Evolutionary conservation across 2,888 invertebrate species (phyloP).

Genomic region (Cataglyphis albicans): DNA sequence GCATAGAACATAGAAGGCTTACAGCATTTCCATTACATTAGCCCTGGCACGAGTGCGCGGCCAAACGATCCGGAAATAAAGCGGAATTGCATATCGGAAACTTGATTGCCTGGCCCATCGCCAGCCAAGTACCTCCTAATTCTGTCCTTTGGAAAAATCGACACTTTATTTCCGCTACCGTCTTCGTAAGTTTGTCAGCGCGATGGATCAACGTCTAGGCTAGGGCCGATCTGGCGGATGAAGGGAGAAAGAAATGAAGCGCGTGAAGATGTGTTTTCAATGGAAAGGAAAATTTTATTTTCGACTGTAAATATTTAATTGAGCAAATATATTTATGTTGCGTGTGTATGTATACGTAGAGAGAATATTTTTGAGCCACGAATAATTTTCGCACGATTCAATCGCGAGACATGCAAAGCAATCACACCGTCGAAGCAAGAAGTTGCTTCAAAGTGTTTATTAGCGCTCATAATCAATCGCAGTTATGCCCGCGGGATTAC

Average conservation of each 20-base stretch:
- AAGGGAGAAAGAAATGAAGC: background rate
- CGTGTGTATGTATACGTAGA: background rate
- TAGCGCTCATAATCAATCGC: constrained; percentile 52
- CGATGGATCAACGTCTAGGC: constrained; percentile 51
- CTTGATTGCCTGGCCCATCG: constrained; percentile 75
- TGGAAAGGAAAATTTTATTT: background rate
- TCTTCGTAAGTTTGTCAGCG: constrained; percentile 62
- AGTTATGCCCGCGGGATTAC: constrained; percentile 60
- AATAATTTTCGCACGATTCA: background rate
- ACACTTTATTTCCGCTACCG: constrained; percentile 69
- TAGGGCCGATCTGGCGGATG: background rate
- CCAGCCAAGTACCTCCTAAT: constrained; percentile 75
- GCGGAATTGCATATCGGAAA: constrained; percentile 83
- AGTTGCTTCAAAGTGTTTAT: constrained; percentile 24
- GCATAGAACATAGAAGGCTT: constrained; percentile 78
- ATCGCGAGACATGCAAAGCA: background rate
- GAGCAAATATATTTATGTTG: background rate
- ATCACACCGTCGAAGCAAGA: constrained; percentile 1
- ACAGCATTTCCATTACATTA: constrained; percentile 84
- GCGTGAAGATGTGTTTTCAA: background rate
- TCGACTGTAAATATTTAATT: background rate
- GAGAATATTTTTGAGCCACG: background rate
- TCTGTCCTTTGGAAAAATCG: constrained; percentile 76
- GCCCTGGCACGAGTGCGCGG: constrained; percentile 78
- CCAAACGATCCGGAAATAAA: constrained; percentile 83